Percentiles rank a stretch among this genome's conserved stretches.
These are phyloP conservation scores for Ariopsis seemanni DNA, from an alignment of 2,113 vertebrate genomes.

Conservation along the genomic window DNA sequence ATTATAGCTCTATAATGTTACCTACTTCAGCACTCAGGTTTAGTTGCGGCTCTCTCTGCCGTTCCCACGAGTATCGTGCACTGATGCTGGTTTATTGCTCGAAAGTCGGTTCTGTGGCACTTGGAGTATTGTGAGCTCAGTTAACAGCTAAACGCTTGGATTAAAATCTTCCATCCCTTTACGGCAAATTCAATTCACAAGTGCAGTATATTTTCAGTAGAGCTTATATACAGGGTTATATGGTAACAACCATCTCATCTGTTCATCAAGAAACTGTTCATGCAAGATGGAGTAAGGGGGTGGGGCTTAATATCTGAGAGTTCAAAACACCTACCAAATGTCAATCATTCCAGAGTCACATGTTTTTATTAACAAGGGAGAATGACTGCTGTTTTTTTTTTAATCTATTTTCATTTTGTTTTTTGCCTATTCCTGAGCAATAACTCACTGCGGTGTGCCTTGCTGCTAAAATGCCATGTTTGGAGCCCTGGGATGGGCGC, in stretches of 20 bases:
- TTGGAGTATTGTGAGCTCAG: background rate
- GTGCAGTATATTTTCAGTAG: background rate
- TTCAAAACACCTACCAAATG: background rate
- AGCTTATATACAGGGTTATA: too few species aligned
- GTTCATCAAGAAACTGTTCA: background rate
- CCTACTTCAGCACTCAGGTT: background rate
- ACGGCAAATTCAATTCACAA: too few species aligned
- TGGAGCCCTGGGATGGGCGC: background rate
- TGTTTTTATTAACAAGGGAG: background rate
- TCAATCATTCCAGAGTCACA: background rate
- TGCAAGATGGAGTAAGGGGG: background rate
- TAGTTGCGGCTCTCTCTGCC: background rate
- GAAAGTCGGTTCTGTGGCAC: background rate
- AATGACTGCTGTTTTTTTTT: background rate
- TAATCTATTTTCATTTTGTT: too few species aligned
- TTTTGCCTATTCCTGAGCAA: background rate
- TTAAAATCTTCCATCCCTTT: background rate
- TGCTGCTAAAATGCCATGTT: background rate
- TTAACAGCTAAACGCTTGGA: background rate
- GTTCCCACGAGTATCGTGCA: background rate
- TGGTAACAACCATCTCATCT: background rate
- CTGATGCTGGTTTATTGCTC: background rate
- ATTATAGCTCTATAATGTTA: constrained; percentile 7
- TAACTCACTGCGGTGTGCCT: background rate
- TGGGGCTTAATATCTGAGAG: background rate